Conservation (phyloP, 37 sponge, comb jelly and placozoan genomes). For the Ephydatia muelleri region DNA sequence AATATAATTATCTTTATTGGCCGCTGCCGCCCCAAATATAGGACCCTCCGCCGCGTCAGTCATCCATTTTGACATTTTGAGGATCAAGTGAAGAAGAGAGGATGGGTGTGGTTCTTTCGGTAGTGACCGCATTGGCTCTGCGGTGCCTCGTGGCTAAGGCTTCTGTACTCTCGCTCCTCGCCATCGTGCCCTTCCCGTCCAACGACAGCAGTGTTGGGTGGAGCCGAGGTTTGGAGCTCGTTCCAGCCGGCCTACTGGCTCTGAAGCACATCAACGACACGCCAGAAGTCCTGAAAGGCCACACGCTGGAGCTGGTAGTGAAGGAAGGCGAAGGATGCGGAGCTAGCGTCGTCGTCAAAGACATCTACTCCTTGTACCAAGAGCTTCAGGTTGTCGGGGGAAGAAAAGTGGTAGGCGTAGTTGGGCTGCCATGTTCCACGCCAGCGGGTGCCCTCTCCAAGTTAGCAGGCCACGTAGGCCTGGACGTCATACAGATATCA, state of each 20-base stretch:
- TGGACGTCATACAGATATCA: constrained; percentile 26
- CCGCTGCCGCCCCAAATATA: no score
- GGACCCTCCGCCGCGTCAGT: no score
- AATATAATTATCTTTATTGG: no score
- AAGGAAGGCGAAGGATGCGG: constrained; percentile 28
- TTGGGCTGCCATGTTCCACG: constrained; percentile 35
- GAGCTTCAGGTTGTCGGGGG: no score
- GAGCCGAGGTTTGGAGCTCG: constrained; percentile 23
- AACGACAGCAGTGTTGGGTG: background rate
- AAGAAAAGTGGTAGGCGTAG: constrained; percentile 20
- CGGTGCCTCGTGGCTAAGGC: background rate
- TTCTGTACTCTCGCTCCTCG: constrained; percentile 15
- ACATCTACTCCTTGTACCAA: background rate
- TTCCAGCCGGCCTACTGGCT: constrained; percentile 54
- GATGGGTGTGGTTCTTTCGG: no score
- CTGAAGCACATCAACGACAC: constrained; percentile 46
- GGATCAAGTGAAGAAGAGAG: no score
- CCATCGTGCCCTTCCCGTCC: constrained; percentile 28
- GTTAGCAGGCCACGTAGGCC: background rate
- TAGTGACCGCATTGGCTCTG: no score
- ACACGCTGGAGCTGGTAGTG: constrained; percentile 34
- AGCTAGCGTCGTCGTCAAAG: background rate
- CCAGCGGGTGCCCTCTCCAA: constrained; percentile 9
- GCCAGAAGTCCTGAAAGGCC: constrained; percentile 19
- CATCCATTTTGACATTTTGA: no score